phyloP scores from a whole-genome alignment of 2,888 invertebrate genomes.

The Oasisia sp. region DNA sequence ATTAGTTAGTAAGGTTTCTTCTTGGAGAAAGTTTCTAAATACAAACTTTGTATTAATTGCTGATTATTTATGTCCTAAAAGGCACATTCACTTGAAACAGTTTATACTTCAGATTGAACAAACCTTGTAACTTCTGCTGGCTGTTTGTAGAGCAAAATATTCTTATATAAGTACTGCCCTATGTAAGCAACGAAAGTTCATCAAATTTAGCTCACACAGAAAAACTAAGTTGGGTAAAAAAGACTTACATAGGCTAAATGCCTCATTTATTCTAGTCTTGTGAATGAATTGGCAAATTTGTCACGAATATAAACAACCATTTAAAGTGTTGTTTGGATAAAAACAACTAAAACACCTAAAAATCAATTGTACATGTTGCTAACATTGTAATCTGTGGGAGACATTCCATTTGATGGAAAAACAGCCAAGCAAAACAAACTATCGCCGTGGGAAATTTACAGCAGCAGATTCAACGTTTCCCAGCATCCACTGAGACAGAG shows the following conservation, averaged over 20 bases:
- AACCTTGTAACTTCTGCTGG: background rate
- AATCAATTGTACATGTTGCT: background rate
- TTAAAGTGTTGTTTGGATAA: background rate
- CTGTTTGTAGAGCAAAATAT: background rate
- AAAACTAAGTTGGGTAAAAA: background rate
- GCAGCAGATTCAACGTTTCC: background rate
- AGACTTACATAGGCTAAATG: background rate
- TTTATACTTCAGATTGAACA: background rate
- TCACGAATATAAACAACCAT: background rate
- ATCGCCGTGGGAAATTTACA: background rate
- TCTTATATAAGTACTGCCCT: background rate
- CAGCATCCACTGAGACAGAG: background rate
- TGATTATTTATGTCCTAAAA: background rate
- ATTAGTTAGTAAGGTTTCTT: background rate
- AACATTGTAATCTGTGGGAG: background rate
- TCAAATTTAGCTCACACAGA: background rate
- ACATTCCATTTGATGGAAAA: slow-evolving; percentile 7
- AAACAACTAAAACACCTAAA: too few relatives aligned
- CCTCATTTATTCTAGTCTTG: background rate
- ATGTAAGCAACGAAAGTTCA: background rate
- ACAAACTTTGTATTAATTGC: background rate
- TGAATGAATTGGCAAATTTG: background rate
- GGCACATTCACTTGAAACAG: slow-evolving; percentile 3
- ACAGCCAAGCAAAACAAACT: background rate
- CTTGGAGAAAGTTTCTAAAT: background rate